Percentiles rank a stretch among this genome's conserved stretches.
phyloP scores from a whole-genome alignment of 2,113 vertebrate genomes.

The Pseudonaja textilis region DNA sequence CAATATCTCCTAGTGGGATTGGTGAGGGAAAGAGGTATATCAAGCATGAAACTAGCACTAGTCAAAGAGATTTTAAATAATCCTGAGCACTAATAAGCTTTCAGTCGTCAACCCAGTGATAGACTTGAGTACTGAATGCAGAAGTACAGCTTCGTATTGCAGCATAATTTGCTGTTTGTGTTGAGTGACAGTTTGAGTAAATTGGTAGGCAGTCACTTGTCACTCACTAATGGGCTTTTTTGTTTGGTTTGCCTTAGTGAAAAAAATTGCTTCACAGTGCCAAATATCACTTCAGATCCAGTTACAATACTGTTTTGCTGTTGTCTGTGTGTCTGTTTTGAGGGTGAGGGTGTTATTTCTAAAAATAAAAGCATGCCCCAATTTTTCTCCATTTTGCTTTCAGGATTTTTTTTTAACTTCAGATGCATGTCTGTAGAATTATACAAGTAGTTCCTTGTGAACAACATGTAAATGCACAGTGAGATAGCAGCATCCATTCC shows the following conservation, averaged over 20 bases:
- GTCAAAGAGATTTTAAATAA: neutral
- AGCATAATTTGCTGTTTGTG: neutral
- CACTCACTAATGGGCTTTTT: neutral
- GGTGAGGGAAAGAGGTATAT: neutral
- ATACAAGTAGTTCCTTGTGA: neutral
- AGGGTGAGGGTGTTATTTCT: neutral
- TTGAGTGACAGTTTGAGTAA: neutral
- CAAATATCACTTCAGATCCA: neutral
- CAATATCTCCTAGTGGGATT: neutral
- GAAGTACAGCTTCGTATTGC: neutral
- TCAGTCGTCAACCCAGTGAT: neutral
- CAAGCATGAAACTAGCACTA: neutral
- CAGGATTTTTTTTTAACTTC: neutral
- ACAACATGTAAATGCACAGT: neutral
- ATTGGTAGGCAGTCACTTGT: neutral
- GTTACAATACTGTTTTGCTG: neutral
- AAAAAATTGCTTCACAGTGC: neutral
- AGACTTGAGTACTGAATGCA: neutral
- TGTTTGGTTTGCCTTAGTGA: neutral
- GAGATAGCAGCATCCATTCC: neutral
- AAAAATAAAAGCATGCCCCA: neutral
- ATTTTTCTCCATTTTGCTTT: neutral
- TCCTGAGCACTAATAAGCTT: neutral
- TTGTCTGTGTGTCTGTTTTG: neutral
- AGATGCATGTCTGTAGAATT: neutral